phyloP scores from a whole-genome alignment of 2,797 vertebrate genomes.

The Trachurus trachurus region DNA sequence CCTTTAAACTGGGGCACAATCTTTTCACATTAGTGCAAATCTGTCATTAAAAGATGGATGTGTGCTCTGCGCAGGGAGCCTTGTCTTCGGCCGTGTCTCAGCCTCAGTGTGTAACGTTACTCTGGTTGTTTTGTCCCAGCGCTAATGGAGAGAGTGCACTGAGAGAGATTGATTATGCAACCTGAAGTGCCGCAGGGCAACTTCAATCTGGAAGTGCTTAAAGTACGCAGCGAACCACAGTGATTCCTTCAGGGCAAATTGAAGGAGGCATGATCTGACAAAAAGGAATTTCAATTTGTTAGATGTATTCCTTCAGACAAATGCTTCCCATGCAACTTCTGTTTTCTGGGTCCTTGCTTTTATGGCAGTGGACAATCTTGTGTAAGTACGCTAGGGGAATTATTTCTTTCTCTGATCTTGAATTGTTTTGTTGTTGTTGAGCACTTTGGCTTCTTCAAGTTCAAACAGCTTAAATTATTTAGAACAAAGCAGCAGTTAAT shows the following conservation, averaged over 20 bases:
- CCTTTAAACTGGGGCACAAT: not conserved
- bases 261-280: slow-evolving; percentile 84
- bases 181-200: slow-evolving; percentile 83
- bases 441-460: slow-evolving; percentile 71
- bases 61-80: slow-evolving; percentile 28
- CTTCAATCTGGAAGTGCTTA: slow-evolving; percentile 85
- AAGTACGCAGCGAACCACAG: slow-evolving; percentile 64
- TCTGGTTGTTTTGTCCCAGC: slow-evolving; percentile 69
- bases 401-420: slow-evolving; percentile 69
- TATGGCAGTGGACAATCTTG: slow-evolving; percentile 57
- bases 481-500: slow-evolving; percentile 79
- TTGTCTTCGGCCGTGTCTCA: slow-evolving; percentile 46
- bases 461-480: slow-evolving; percentile 75
- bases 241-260: slow-evolving; percentile 79
- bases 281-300: slow-evolving; percentile 83
- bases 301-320: slow-evolving; percentile 77
- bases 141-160: slow-evolving; percentile 69
- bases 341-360: slow-evolving; percentile 50
- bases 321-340: slow-evolving; percentile 74
- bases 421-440: slow-evolving; percentile 70
- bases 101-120: slow-evolving; percentile 66
- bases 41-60: slow-evolving; percentile 62
- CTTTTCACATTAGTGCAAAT: slow-evolving; percentile 29
- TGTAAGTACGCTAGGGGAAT: slow-evolving; percentile 54
- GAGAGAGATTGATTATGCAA: slow-evolving; percentile 85